phyloP scores from a whole-genome alignment of 2,113 vertebrate genomes.

The Heliornis fulica region DNA sequence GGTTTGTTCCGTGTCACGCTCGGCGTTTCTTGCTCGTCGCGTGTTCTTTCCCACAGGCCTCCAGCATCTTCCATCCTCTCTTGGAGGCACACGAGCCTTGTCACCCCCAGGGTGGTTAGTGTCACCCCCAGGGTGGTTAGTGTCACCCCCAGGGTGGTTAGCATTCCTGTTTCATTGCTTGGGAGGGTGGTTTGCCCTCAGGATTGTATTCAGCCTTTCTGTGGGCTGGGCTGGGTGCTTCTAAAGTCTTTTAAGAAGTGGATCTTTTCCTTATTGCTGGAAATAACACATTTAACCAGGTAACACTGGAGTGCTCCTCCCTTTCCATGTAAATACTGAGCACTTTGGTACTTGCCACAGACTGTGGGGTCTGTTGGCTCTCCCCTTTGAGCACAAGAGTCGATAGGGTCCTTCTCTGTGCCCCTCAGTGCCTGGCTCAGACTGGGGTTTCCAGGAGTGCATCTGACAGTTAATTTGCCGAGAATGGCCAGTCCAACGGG shows the following conservation, averaged over 20 bases:
- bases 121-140: no score
- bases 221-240: neutral
- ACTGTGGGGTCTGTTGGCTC: neutral
- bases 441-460: neutral
- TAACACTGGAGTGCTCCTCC: neutral
- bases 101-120: no score
- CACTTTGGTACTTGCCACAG: fast-evolving
- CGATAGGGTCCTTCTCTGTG: fast-evolving
- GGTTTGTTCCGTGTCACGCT: neutral
- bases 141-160: no score
- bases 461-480: neutral
- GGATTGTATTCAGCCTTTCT: neutral
- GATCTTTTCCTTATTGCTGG: neutral
- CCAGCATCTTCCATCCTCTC: neutral
- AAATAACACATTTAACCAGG: neutral
- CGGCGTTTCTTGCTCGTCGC: neutral
- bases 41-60: fast-evolving
- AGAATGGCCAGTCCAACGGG: neutral
- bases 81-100: neutral
- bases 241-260: neutral
- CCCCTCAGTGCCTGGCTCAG: neutral
- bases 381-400: neutral
- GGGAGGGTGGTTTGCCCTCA: neutral
- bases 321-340: neutral
- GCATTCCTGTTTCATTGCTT: fast-evolving